Evolutionary conservation across 2,797 vertebrate species (phyloP), one percentile per base, ranked within the genome.

Genomic region (Vultur gryphus): DNA sequence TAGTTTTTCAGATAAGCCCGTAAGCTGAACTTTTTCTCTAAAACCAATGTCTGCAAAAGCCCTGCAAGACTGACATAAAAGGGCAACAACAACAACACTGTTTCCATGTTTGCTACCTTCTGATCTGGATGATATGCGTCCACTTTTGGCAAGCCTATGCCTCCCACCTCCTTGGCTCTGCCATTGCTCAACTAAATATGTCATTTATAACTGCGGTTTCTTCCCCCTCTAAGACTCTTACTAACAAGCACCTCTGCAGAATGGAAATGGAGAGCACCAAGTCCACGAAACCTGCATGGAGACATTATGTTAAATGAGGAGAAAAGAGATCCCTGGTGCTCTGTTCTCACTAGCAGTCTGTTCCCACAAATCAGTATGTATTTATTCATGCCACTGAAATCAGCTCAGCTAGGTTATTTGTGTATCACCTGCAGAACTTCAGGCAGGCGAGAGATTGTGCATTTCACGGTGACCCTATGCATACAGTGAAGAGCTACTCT

Each of bases 301-400:
- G 44, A 69, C 3, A 8, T 77, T 61, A 26, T 51, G 72, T 78
- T 95, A 89, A 94, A 92, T 67, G 59, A 83, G 71, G 71, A 92
- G 88, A 77, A 77, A 10, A 48, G 71, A 82, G 44, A 58, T 73
- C 28, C 57, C 75, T 3, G 2, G 67, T 85, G 82, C 78, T 95
- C 75, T 57, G 20, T 41, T 70, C 75, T 94, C 82, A 19, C 37
- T 46, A 44, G 71, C 39, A 70, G 37, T 10, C 67, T n/a, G 26
- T 83, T 95, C 79, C 72, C 61, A 77, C 16, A 46, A 37, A 87
- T 83, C 89, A 81, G 33, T 23, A 15, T 87, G 69, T 64, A 61
- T 96, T 85, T 92, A 94, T 92, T 96, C 82, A 31, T 58, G 46
- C 64, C 43, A 18, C 84, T 77, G 71, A 77, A 69, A 93, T 93